Conservation (phyloP, 2,797 vertebrate genomes). For the Schizothorax lantsangensis region DNA sequence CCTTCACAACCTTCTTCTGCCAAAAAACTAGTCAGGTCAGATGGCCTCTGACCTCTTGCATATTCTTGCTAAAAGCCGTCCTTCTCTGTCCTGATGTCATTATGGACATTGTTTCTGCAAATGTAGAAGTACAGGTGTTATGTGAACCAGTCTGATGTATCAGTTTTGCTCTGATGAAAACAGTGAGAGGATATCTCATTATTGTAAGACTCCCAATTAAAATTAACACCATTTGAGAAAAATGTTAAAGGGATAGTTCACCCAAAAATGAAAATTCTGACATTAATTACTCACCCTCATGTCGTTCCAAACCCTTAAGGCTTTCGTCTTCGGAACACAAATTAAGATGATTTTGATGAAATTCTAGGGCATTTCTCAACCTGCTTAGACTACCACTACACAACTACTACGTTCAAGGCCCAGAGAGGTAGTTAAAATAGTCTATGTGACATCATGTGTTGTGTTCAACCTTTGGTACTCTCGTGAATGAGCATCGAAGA, state of each 20-base stretch:
- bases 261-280: neutral
- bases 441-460: neutral
- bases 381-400: neutral
- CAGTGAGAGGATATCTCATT: neutral
- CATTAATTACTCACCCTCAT: neutral
- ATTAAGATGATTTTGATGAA: no score
- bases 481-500: neutral
- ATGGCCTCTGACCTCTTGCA: neutral
- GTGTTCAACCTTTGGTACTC: neutral
- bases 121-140: neutral
- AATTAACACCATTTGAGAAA: neutral
- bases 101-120: neutral
- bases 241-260: neutral
- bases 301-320: neutral
- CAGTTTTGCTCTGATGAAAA: neutral
- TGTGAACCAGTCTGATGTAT: neutral
- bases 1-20: neutral
- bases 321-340: no score
- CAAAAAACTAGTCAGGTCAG: neutral
- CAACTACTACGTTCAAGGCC: neutral
- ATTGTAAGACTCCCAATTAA: neutral
- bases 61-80: neutral
- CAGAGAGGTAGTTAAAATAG: neutral
- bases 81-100: neutral
- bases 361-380: neutral